phyloP scores from a whole-genome alignment of 2,888 invertebrate genomes.

The Drosophila paracracens region DNA sequence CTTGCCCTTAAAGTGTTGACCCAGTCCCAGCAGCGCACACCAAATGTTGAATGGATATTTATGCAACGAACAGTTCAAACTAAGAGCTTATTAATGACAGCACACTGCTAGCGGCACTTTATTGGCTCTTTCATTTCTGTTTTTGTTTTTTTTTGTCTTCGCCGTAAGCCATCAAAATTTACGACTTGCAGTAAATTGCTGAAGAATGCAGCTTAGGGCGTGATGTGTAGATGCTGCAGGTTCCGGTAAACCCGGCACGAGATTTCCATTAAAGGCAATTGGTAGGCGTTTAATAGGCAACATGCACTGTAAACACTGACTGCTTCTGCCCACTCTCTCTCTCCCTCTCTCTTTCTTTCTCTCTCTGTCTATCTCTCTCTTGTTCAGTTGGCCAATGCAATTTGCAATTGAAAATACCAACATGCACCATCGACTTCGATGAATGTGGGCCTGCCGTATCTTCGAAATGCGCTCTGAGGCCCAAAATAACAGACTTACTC shows the following conservation, averaged over 20 bases:
- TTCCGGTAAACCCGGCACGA: not conserved
- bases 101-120: constrained; percentile 40
- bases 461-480: constrained; percentile 26
- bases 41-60: constrained; percentile 38
- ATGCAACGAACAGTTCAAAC: constrained; percentile 12
- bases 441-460: constrained; percentile 48
- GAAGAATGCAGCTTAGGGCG: constrained; percentile 8
- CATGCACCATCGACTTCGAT: constrained; percentile 24
- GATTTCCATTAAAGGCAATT: constrained; percentile 22
- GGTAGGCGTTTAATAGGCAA: constrained; percentile 54
- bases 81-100: constrained; percentile 31
- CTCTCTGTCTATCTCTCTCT: not conserved
- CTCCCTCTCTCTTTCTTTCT: not conserved
- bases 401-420: constrained; percentile 53
- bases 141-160: not conserved
- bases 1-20: constrained; percentile 22
- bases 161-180: constrained; percentile 57
- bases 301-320: constrained; percentile 31
- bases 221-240: not conserved
- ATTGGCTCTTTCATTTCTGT: not conserved
- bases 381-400: constrained; percentile 35
- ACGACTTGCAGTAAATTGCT: constrained; percentile 43
- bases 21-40: constrained; percentile 1
- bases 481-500: constrained; percentile 31
- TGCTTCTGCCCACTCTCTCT: not conserved